phyloP scores from a whole-genome alignment of 2,113 vertebrate genomes.

The Trinectes maculatus region DNA sequence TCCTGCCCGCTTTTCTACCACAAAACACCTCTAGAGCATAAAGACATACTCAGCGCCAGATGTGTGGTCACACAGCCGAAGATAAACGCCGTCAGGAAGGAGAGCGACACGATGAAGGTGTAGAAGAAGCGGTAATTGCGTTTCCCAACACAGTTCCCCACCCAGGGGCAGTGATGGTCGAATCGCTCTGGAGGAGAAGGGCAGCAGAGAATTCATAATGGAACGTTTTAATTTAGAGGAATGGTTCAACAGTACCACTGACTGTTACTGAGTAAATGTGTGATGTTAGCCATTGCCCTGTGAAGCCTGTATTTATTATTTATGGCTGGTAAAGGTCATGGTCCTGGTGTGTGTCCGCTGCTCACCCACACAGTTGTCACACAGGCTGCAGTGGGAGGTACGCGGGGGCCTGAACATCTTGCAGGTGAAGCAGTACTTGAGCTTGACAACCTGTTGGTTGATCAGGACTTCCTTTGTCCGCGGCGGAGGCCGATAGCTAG shows the following conservation, averaged over 20 bases:
- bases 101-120: conserved; percentile 93
- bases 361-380: conserved; percentile 97
- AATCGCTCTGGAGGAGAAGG: conserved; percentile 86
- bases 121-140: conserved; percentile 98
- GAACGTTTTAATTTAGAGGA: neutral
- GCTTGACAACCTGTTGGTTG: conserved; percentile 92
- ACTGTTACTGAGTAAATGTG: neutral
- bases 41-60: conserved; percentile 88
- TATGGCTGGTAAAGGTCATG: conserved; percentile 36
- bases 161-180: conserved; percentile 98
- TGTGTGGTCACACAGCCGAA: conserved; percentile 95
- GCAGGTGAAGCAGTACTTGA: conserved; percentile 98
- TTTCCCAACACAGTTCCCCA: conserved; percentile 96
- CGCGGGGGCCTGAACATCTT: conserved; percentile 95
- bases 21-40: neutral
- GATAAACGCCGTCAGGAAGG: conserved; percentile 95
- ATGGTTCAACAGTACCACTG: neutral
- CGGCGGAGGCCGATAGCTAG: conserved; percentile 88
- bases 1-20: neutral
- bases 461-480: conserved; percentile 93
- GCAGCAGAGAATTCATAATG: neutral
- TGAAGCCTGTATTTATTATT: conserved; percentile 36
- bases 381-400: conserved; percentile 96
- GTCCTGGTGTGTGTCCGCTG: neutral
- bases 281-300: neutral